A percentile compares a stretch with the other conserved stretches of the same genome.
Conservation (phyloP, 2,113 vertebrate genomes). For the Hippocampus zosterae region DNA sequence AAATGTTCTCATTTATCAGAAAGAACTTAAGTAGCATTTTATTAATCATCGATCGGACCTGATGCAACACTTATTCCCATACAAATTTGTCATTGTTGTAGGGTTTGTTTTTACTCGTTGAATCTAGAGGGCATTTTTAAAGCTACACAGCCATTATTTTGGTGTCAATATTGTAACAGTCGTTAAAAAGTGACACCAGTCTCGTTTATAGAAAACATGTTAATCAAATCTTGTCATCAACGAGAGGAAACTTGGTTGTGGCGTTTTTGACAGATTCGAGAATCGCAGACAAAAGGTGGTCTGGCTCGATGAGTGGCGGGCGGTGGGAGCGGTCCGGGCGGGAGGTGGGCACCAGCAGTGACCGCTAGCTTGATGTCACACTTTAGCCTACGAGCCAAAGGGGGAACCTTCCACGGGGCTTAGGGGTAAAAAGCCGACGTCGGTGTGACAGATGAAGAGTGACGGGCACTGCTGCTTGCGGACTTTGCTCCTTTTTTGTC, state of each 20-base stretch:
- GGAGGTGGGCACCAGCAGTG: conserved; percentile 47
- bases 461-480: conserved; percentile 35
- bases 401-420: conserved; percentile 32
- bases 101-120: neutral
- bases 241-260: neutral
- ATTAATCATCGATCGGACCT: neutral
- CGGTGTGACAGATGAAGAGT: conserved; percentile 16
- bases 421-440: conserved; percentile 20
- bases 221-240: neutral
- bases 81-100: neutral
- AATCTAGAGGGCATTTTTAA: neutral
- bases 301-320: neutral
- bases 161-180: neutral
- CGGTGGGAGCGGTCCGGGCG: neutral
- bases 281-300: neutral
- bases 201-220: neutral
- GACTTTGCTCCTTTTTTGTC: conserved; percentile 3
- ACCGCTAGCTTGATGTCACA: conserved; percentile 64
- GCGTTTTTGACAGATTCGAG: neutral
- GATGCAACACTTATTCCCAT: neutral
- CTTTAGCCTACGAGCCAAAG: conserved; percentile 27
- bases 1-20: too few species aligned
- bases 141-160: neutral
- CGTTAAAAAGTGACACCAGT: neutral
- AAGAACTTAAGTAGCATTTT: too few species aligned